Evolutionary conservation across 2,797 vertebrate species (phyloP).

Genomic region (Bucorvus abyssinicus): DNA sequence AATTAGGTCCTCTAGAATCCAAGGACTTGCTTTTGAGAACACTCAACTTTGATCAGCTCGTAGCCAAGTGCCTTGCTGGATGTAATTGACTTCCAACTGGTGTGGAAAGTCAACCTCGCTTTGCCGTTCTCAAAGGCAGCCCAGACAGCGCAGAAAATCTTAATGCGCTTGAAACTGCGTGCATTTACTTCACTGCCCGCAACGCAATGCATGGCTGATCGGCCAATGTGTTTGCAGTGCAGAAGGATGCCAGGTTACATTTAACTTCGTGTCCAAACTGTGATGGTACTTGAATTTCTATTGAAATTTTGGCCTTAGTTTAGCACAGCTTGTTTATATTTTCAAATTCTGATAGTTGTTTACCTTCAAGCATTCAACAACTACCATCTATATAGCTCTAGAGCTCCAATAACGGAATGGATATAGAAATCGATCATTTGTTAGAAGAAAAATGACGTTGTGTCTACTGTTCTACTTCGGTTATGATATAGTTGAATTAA

Average conservation of each 20-base stretch:
- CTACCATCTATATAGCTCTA: not conserved
- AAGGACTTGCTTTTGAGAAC: not conserved
- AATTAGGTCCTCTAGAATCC: not conserved
- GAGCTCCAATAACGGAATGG: not conserved
- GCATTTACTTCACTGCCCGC: not conserved
- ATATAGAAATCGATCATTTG: not conserved
- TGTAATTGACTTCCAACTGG: not conserved
- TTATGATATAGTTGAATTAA: slow-evolving; percentile 9
- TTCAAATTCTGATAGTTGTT: not conserved
- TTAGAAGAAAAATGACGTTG: not conserved
- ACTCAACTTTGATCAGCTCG: not conserved
- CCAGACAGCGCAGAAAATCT: not conserved
- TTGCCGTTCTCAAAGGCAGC: not conserved
- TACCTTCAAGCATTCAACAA: not conserved
- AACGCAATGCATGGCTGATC: fast-evolving
- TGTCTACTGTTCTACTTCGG: not conserved
- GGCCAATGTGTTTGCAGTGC: not conserved
- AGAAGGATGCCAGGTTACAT: not conserved
- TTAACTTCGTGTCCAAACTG: not conserved
- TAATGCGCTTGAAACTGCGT: not conserved
- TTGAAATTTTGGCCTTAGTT: not conserved
- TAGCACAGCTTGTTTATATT: not conserved
- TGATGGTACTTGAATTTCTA: not conserved
- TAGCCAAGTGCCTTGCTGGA: not conserved
- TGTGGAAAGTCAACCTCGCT: not conserved